Evolutionary conservation across 1,140 invertebrate species (phyloP).

Genomic region (Dreissena polymorpha): DNA sequence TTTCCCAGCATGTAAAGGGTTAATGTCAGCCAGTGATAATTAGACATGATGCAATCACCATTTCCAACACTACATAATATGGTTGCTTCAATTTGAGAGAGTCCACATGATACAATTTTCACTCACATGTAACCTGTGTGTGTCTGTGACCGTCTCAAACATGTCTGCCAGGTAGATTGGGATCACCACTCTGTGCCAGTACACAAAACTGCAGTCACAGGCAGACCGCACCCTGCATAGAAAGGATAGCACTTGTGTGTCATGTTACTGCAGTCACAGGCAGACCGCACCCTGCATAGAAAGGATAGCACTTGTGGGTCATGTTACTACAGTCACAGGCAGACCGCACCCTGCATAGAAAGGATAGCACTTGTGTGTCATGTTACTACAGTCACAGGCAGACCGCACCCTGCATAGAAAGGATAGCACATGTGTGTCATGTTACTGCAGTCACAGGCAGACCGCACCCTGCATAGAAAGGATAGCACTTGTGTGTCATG

Average conservation of each 20-base stretch:
- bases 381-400: conserved; percentile 87
- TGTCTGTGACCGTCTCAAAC: conserved; percentile 84
- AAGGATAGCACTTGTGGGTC: not conserved
- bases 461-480: conserved; percentile 79
- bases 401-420: conserved; percentile 79
- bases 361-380: not conserved
- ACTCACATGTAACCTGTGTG: conserved; percentile 83
- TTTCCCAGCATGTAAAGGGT: too few species aligned
- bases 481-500: not conserved
- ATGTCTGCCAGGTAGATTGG: conserved; percentile 88
- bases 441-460: conserved; percentile 86
- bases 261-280: conserved; percentile 87
- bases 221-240: conserved; percentile 81
- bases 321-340: conserved; percentile 87
- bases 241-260: not conserved
- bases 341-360: conserved; percentile 79
- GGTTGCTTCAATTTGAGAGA: too few species aligned
- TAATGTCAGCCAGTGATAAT: too few species aligned
- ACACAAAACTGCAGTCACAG: conserved; percentile 89
- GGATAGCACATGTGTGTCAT: not conserved
- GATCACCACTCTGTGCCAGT: conserved; percentile 90
- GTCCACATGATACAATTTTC: not conserved
- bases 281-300: conserved; percentile 80
- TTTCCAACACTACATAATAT: too few species aligned
- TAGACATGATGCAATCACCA: too few species aligned